phyloP scores from a whole-genome alignment of 2,797 vertebrate species.

The Babyrousa celebensis region DNA sequence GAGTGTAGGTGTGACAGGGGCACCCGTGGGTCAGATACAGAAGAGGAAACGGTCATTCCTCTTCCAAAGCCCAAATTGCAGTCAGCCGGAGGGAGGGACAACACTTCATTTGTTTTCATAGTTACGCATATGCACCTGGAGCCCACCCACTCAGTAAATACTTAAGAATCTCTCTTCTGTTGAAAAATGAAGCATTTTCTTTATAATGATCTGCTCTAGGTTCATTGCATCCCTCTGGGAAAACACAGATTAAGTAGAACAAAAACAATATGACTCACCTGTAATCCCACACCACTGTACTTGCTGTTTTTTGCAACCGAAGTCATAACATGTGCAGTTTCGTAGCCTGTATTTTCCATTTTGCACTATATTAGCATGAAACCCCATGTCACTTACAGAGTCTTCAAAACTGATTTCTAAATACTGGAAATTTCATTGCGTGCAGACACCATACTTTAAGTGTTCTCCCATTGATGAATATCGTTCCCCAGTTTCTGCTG shows the following conservation, averaged over 20 bases:
- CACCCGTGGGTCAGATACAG: not conserved
- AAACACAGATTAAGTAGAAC: not conserved
- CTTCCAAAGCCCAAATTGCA: not conserved
- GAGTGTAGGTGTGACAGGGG: rapidly evolving
- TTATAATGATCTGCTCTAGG: not conserved
- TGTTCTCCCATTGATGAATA: not conserved
- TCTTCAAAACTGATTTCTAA: not conserved
- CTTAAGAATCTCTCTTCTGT: not conserved
- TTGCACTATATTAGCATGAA: not conserved
- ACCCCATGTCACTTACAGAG: not conserved
- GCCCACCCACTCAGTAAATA: not conserved
- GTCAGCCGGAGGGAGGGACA: not conserved
- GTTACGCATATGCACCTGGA: not conserved
- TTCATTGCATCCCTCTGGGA: not conserved
- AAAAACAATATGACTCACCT: not conserved
- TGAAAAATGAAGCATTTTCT: slow-evolving; percentile 26
- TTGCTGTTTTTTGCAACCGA: not conserved
- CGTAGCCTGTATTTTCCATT: not conserved
- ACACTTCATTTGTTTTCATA: not conserved
- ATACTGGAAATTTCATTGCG: not conserved
- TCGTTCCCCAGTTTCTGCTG: not conserved
- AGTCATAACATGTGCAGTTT: not conserved
- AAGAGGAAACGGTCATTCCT: not conserved
- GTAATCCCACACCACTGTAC: not conserved
- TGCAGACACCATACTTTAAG: not conserved